Percentiles rank a stretch among this genome's conserved stretches.
phyloP scores from a whole-genome alignment of 2,888 invertebrate species.

The Drepanosiphum platanoidis region DNA sequence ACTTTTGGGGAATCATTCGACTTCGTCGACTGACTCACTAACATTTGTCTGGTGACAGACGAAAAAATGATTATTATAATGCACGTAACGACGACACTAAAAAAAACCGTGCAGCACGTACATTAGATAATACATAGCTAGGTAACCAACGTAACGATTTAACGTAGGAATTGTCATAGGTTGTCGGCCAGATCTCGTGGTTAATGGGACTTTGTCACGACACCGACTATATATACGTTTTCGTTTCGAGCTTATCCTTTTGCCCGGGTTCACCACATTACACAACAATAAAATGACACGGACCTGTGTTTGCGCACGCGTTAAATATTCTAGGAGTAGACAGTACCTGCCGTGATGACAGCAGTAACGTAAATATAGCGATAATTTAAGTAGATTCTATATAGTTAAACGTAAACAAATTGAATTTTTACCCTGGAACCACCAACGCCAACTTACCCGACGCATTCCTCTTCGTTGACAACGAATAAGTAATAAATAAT shows the following conservation, averaged over 20 bases:
- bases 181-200: not conserved
- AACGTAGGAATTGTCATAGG: not conserved
- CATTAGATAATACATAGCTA: too few species aligned
- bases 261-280: not conserved
- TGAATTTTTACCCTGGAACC: not conserved
- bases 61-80: too few species aligned
- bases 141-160: not conserved
- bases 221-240: not conserved
- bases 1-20: too few species aligned
- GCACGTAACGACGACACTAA: too few species aligned
- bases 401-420: not conserved
- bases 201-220: not conserved
- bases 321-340: not conserved
- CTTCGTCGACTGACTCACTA: too few species aligned
- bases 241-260: not conserved
- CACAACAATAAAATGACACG: too few species aligned
- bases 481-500: too few species aligned
- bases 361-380: not conserved
- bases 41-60: too few species aligned
- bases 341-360: not conserved
- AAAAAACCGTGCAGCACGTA: too few species aligned
- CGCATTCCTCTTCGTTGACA: too few species aligned
- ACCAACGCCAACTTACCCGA: not conserved
- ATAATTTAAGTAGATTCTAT: too few species aligned
- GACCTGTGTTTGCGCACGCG: too few species aligned